Conservation (phyloP, 2,113 vertebrate species). For the Hemiprocne comata region DNA sequence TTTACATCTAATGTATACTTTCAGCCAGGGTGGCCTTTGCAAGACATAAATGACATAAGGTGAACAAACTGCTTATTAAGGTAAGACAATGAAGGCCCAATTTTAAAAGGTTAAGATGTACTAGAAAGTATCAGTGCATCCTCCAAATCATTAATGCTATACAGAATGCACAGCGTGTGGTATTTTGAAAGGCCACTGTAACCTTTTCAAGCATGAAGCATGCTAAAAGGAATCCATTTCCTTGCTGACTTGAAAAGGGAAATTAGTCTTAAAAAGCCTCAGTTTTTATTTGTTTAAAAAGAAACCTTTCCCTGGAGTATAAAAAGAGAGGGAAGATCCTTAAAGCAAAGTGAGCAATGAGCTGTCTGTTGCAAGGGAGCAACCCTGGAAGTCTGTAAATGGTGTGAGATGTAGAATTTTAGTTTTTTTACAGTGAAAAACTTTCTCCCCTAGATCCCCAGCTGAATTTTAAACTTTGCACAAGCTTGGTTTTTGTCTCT, state of each 20-base stretch:
- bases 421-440: constrained; percentile 35
- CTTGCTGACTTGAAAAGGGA: constrained; percentile 67
- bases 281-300: constrained; percentile 74
- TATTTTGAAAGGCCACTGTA: constrained; percentile 86
- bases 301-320: constrained; percentile 53
- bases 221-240: constrained; percentile 78
- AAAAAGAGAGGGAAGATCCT: constrained; percentile 43
- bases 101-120: constrained; percentile 84
- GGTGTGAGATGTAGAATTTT: neutral
- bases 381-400: neutral
- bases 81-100: constrained; percentile 80
- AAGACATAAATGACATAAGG: constrained; percentile 73
- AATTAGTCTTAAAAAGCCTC: constrained; percentile 69
- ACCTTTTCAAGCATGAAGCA: constrained; percentile 81
- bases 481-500: neutral
- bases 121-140: constrained; percentile 76
- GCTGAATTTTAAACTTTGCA: constrained; percentile 40
- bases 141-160: constrained; percentile 77
- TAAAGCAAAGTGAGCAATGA: constrained; percentile 45
- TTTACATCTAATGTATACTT: constrained; percentile 62
- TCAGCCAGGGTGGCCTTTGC: constrained; percentile 71
- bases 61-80: constrained; percentile 85
- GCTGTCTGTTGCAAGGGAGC: constrained; percentile 51
- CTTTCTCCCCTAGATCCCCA: constrained; percentile 2
- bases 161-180: constrained; percentile 72